phyloP scores from a whole-genome alignment of 2,797 vertebrate genomes.

The Lagocephalus sceleratus region DNA sequence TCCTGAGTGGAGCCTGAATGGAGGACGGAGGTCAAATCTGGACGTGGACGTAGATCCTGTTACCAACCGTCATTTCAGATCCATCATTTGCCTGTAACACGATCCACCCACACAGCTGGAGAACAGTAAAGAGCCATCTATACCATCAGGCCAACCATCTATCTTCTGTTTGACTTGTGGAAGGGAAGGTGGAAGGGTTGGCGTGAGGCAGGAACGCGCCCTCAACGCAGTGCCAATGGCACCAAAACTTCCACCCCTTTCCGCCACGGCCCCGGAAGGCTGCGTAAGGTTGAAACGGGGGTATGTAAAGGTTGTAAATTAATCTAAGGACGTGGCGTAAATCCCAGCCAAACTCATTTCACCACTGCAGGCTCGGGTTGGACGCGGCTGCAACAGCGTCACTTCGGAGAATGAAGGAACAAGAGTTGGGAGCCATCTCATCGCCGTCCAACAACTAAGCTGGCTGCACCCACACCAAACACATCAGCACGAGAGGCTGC shows the following conservation, averaged over 20 bases:
- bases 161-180: too few relatives aligned
- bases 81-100: constrained; percentile 28
- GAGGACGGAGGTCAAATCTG: constrained; percentile 49
- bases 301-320: too few relatives aligned
- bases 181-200: too few relatives aligned
- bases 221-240: too few relatives aligned
- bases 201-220: too few relatives aligned
- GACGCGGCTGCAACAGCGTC: constrained; percentile 29
- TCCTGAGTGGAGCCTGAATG: constrained; percentile 2
- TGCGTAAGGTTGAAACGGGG: too few relatives aligned
- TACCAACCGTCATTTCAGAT: constrained; percentile 34
- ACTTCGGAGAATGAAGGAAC: constrained; percentile 7
- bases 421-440: too few relatives aligned
- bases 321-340: neutral
- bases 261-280: too few relatives aligned
- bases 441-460: too few relatives aligned
- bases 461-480: constrained; percentile 18
- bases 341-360: constrained; percentile 18
- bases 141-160: neutral
- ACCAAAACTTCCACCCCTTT: constrained; percentile 3
- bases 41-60: constrained; percentile 39
- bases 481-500: constrained; percentile 35
- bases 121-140: constrained; percentile 5
- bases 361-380: constrained; percentile 30
- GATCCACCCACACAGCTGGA: constrained; percentile 41